Conservation (phyloP, 2,797 vertebrate genomes). For the Lutjanus campechanus region DNA sequence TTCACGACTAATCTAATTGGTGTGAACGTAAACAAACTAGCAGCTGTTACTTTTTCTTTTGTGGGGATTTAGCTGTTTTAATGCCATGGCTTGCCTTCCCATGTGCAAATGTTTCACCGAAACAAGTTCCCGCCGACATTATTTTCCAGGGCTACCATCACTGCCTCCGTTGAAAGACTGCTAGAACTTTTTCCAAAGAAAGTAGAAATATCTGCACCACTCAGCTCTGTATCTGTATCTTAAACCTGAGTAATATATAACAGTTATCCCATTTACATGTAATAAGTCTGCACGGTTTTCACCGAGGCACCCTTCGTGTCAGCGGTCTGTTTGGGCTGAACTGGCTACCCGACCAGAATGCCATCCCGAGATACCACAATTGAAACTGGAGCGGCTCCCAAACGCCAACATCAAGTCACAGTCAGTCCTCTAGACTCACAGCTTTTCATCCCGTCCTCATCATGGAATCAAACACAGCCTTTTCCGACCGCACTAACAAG, state of each 20-base stretch:
- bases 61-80: no score
- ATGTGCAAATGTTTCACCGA: no score
- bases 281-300: conserved; percentile 6
- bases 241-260: conserved; percentile 34
- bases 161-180: no score
- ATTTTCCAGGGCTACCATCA: no score
- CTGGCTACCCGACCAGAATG: conserved; percentile 25
- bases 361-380: conserved; percentile 40
- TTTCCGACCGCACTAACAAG: conserved; percentile 74
- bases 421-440: conserved; percentile 50
- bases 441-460: conserved; percentile 64
- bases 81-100: no score
- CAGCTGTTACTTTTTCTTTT: no score
- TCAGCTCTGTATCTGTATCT: not conserved
- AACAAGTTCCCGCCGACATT: no score
- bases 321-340: conserved; percentile 42
- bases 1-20: no score
- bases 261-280: conserved; percentile 16
- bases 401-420: conserved; percentile 56
- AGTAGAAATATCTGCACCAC: not conserved
- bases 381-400: conserved; percentile 41
- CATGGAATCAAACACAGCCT: conserved; percentile 47
- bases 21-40: no score
- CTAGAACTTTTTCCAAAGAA: not conserved
- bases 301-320: conserved; percentile 22